phyloP scores from a whole-genome alignment of 2,113 vertebrate species.

The Leptobrachium leishanense region DNA sequence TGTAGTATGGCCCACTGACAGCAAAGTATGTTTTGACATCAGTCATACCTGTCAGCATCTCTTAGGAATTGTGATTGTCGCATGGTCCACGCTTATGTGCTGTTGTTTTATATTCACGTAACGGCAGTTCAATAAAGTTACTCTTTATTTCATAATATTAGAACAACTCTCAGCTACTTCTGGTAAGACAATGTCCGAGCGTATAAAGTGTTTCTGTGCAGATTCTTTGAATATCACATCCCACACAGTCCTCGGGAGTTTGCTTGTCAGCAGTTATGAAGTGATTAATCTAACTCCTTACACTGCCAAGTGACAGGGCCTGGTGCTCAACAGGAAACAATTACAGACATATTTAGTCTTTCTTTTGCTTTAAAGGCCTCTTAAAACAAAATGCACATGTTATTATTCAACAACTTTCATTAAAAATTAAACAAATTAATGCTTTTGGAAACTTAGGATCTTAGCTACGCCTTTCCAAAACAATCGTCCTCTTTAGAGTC shows the following conservation, averaged over 20 bases:
- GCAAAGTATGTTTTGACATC: too few relatives aligned
- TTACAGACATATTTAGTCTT: constrained; percentile 40
- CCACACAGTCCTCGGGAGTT: constrained; percentile 34
- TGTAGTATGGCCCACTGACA: too few relatives aligned
- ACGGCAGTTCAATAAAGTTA: neutral
- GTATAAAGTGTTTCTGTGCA: constrained; percentile 4
- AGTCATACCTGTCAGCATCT: too few relatives aligned
- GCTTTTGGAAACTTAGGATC: too few relatives aligned
- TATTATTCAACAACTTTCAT: constrained; percentile 2
- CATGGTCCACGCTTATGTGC: too few relatives aligned
- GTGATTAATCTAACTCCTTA: constrained; percentile 22
- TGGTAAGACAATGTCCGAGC: constrained; percentile 6
- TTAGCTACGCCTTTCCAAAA: neutral
- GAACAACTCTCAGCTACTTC: constrained; percentile 9
- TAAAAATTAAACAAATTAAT: too few relatives aligned
- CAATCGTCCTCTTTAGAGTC: neutral
- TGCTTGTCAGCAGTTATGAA: constrained; percentile 30
- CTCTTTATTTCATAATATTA: neutral
- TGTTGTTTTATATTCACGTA: too few relatives aligned
- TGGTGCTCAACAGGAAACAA: constrained; percentile 30
- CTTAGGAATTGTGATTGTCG: too few relatives aligned
- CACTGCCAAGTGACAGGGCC: constrained; percentile 37
- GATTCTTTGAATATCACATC: constrained; percentile 26
- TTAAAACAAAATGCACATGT: neutral
- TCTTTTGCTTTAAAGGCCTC: constrained; percentile 7